phyloP scores from a whole-genome alignment of 2,113 vertebrate species.

The Hyla sarda region DNA sequence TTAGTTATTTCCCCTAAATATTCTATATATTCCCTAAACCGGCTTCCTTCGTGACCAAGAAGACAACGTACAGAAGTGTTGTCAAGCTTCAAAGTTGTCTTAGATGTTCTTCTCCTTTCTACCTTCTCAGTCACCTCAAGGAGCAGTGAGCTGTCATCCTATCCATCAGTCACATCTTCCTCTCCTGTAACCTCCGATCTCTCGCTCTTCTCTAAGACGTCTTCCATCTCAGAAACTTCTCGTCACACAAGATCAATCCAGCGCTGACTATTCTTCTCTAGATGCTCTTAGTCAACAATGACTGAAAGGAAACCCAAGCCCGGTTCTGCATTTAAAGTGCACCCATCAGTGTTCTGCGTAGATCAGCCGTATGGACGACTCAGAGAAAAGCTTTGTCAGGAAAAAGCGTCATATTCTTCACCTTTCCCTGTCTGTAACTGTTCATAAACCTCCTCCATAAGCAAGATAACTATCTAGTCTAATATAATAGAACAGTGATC shows the following conservation, averaged over 20 bases:
- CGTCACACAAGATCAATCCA: slow-evolving; percentile 7
- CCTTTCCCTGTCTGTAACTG: not conserved
- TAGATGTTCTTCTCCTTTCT: not conserved
- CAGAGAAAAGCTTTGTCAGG: no score
- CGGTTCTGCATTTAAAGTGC: not conserved
- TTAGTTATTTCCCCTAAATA: not conserved
- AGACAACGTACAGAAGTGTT: not conserved
- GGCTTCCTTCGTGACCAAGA: not conserved
- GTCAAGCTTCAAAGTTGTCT: not conserved
- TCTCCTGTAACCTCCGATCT: slow-evolving; percentile 7
- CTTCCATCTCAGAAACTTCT: not conserved
- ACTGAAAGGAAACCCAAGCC: not conserved
- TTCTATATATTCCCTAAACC: not conserved
- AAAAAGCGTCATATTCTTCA: not conserved
- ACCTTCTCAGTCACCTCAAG: not conserved
- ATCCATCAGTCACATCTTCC: not conserved
- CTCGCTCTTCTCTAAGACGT: not conserved
- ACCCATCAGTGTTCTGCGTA: no score
- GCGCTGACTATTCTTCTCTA: not conserved
- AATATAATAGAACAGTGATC: no score
- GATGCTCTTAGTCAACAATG: not conserved
- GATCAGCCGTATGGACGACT: no score
- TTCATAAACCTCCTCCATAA: not conserved
- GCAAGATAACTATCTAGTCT: not conserved
- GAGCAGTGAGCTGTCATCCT: not conserved